A percentile compares a stretch with the other conserved stretches of the same genome.
These are phyloP conservation scores for Magallana angulata DNA, from an alignment of 1,140 invertebrate genomes.

Conservation along the genomic window DNA sequence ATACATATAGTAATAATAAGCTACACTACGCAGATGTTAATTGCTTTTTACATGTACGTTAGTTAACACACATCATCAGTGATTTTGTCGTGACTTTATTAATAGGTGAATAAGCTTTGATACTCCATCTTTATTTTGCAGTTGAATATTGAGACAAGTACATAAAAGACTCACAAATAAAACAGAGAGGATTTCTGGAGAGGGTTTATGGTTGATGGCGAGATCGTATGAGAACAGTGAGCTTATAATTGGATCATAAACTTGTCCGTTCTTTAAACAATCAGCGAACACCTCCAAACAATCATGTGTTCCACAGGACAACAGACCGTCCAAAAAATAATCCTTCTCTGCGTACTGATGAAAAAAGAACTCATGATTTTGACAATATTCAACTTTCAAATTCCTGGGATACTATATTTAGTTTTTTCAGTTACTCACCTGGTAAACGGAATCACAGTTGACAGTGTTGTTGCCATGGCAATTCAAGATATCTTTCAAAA, in stretches of 20 bases:
- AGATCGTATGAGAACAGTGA: conserved; percentile 51
- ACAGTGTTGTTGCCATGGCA: conserved; percentile 53
- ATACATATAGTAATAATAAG: too few species aligned
- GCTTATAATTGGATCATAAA: background rate
- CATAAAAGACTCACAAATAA: conserved; percentile 45
- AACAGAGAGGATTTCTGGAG: background rate
- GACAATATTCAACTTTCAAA: background rate
- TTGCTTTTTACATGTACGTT: too few species aligned
- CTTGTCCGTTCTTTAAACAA: conserved; percentile 40
- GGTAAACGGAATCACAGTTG: conserved; percentile 44
- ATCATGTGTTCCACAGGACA: conserved; percentile 50
- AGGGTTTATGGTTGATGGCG: conserved; percentile 50
- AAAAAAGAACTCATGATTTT: too few species aligned
- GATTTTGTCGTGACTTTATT: too few species aligned
- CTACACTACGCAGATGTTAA: background rate
- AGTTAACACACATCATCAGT: too few species aligned
- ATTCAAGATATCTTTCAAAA: conserved; percentile 45
- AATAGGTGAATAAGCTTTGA: background rate
- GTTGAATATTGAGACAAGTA: too few species aligned
- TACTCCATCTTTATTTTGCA: background rate
- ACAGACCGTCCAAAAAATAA: conserved; percentile 52
- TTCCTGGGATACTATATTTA: background rate
- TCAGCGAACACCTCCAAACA: conserved; percentile 48
- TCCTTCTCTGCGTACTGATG: conserved; percentile 42
- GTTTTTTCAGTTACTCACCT: conserved; percentile 26